Evolutionary conservation across 2,113 vertebrate genomes (phyloP).

Genomic region (Pachypanchax playfairii): DNA sequence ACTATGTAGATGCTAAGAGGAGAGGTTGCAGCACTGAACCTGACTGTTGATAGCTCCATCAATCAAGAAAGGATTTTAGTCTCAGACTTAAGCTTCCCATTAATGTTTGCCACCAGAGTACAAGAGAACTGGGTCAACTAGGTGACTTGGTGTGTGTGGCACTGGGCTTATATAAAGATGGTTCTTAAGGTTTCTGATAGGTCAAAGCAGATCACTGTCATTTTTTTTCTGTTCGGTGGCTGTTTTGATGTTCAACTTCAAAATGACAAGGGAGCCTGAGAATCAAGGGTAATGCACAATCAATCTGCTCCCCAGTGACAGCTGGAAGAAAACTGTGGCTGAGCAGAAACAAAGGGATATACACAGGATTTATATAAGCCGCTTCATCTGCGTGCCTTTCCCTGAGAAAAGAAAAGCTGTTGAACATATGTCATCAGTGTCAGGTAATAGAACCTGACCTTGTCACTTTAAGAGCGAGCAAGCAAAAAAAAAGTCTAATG

Average conservation of each 20-base stretch:
- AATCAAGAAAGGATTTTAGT: constrained; percentile 74
- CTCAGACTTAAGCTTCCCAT: constrained; percentile 72
- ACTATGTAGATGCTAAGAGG: constrained; percentile 67
- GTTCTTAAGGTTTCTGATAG: constrained; percentile 54
- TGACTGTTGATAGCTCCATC: constrained; percentile 77
- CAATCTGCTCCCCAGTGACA: constrained; percentile 42
- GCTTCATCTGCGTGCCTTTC: constrained; percentile 27
- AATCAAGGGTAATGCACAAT: constrained; percentile 55
- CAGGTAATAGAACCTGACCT: constrained; percentile 44
- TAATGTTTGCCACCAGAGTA: constrained; percentile 65
- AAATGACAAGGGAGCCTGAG: constrained; percentile 44
- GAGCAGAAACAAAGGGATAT: constrained; percentile 58
- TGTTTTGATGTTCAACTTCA: constrained; percentile 56
- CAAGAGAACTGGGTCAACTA: constrained; percentile 77
- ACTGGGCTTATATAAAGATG: constrained; percentile 27
- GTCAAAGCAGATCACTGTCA: constrained; percentile 61
- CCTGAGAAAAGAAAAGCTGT: constrained; percentile 3
- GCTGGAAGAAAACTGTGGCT: constrained; percentile 35
- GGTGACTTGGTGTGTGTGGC: constrained; percentile 49
- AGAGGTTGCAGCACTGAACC: constrained; percentile 66
- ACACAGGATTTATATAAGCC: constrained; percentile 54
- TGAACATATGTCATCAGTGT: constrained; percentile 26
- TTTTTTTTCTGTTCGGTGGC: constrained; percentile 26
- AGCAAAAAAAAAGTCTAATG: constrained; percentile 26
- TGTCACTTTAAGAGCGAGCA: constrained; percentile 41